Evolutionary conservation across 2,888 invertebrate genomes (phyloP).

Genomic region (Stictocephala bisonia): DNA sequence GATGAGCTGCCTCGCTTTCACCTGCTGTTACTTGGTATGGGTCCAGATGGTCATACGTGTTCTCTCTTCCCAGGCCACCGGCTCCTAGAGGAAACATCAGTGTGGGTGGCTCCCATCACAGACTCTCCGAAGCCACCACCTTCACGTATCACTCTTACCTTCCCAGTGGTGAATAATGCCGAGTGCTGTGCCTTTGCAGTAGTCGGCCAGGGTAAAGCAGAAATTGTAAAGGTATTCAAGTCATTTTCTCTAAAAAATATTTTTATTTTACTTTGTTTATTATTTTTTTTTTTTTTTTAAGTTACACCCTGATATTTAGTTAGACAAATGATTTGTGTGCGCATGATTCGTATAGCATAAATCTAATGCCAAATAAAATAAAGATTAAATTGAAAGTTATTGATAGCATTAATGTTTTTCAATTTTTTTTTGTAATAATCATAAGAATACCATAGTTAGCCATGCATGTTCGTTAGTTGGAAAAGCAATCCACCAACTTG

Average conservation of each 20-base stretch:
- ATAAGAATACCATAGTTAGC: too few relatives aligned
- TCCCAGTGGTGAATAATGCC: slow-evolving; percentile 89
- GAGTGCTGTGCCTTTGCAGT: slow-evolving; percentile 85
- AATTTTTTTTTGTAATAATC: too few relatives aligned
- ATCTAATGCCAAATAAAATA: too few relatives aligned
- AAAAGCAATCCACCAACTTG: too few relatives aligned
- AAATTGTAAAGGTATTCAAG: slow-evolving; percentile 80
- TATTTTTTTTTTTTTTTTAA: too few relatives aligned
- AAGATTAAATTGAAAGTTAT: too few relatives aligned
- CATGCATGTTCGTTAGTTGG: too few relatives aligned
- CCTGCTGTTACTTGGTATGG: slow-evolving; percentile 92
- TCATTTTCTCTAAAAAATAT: neutral
- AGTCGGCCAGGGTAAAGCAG: slow-evolving; percentile 87
- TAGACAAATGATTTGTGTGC: neutral
- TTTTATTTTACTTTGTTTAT: slow-evolving; percentile 3
- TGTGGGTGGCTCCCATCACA: slow-evolving; percentile 83
- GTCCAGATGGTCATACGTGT: slow-evolving; percentile 98
- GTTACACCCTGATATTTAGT: neutral
- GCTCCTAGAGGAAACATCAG: slow-evolving; percentile 71
- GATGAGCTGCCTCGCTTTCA: slow-evolving; percentile 78
- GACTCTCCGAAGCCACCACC: slow-evolving; percentile 98
- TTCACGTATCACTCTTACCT: slow-evolving; percentile 89
- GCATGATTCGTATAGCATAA: neutral
- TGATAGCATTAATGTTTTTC: too few relatives aligned
- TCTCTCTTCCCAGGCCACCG: slow-evolving; percentile 92